These are phyloP conservation scores for Scarus forsteni DNA, from an alignment of 2,797 vertebrate genomes.

Conservation along the genomic window DNA sequence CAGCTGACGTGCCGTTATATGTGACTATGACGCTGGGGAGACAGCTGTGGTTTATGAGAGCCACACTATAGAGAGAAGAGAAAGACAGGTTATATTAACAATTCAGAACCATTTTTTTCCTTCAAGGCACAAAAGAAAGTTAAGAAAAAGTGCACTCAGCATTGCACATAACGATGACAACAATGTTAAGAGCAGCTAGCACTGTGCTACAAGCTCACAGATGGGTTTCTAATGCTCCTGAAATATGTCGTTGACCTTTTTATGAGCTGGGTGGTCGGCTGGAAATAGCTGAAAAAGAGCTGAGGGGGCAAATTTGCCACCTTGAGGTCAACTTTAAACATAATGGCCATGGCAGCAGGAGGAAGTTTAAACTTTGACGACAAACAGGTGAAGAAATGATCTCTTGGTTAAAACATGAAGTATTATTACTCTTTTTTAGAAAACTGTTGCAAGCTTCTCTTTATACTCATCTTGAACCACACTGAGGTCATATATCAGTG, in stretches of 20 bases:
- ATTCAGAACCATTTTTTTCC: not conserved
- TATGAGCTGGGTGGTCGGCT: slow-evolving; percentile 17
- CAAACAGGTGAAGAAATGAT: slow-evolving; percentile 19
- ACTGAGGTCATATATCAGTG: not conserved
- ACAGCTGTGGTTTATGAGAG: slow-evolving; percentile 97
- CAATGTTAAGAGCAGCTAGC: not conserved
- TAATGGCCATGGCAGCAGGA: slow-evolving; percentile 18
- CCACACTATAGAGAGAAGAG: slow-evolving; percentile 82
- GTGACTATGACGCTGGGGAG: slow-evolving; percentile 96
- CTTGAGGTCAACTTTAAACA: slow-evolving; percentile 19
- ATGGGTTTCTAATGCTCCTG: slow-evolving; percentile 9
- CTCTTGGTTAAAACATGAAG: not conserved
- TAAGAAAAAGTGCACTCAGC: not conserved
- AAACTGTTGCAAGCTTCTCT: not conserved
- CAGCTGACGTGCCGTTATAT: slow-evolving; percentile 90
- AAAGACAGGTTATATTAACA: not conserved
- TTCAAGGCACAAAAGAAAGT: not conserved
- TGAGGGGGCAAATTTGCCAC: slow-evolving; percentile 19
- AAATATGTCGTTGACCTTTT: slow-evolving; percentile 8
- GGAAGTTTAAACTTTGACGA: slow-evolving; percentile 5
- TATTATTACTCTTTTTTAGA: not conserved
- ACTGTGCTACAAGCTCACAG: not conserved
- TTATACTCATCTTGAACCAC: not conserved
- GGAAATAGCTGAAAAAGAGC: slow-evolving; percentile 47
- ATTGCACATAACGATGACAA: not conserved